Base-by-base conservation (phyloP, 2,797 vertebrate genomes). In the Potorous gilbertii region DNA sequence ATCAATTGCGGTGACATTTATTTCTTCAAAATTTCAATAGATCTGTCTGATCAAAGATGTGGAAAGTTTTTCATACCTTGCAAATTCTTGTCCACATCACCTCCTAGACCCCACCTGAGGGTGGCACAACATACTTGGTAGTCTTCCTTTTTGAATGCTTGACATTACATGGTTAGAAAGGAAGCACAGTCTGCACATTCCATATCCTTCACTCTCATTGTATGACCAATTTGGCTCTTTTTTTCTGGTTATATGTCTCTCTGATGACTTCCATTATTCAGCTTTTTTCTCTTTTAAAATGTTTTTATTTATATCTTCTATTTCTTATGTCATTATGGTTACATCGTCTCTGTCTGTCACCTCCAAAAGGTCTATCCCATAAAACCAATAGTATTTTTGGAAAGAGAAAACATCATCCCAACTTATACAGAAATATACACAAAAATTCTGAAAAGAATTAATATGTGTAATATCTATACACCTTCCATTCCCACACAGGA, bases 1-100 rank as follows among this genome's bases (percentile, higher is more conserved):
- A 92, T 92, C 91, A 90, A 89, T 94, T 96, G 11, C 59, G 89
- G 16, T 29, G 21, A 95, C 95, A 11, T 93, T 89, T 90, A 14
- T 27, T 81, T 46, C 74, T 46, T 81, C 74, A 81, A 1, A 46
- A 81, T 46, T 46, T 8, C 40, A 81, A 13, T 81, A 21, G 16
- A 74, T 74, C 5, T 40, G 5, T 74, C 9, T 92, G 50, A 90
- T 66, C 18, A 95, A 91, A 93, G 18, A 81, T 81, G 21, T 46
- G 29, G 74, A 81, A 46, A n/a, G 34, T 74, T 46, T 81, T 74
- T 40, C 6, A 27, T 46, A 21, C 21, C 27, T 81, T 46, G 40
- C 40, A 46, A 27, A 81, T 2, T 81, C 8, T 81, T 81, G 8
- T 10, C 18, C 40, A 9, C 40, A 21, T 81, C 40, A 46, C 46